Base-by-base conservation (phyloP, 1,140 invertebrate species). In the Lepidurus packardi region DNA sequence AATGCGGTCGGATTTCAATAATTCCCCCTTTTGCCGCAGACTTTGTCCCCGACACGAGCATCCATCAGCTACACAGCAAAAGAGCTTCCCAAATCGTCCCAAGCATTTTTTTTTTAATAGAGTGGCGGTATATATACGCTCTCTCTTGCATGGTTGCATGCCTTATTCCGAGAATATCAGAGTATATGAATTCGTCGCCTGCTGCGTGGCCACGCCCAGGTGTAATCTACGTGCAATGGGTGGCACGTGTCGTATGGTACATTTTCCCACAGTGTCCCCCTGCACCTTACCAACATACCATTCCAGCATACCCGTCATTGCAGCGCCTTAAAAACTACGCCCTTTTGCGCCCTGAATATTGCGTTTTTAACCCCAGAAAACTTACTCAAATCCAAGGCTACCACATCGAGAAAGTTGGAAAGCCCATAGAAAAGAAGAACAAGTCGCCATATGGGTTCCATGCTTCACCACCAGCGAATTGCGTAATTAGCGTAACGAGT, bases 271-370 rank as follows among this genome's bases (percentile, higher is more conserved):
- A 65, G 16, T 21, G 21, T 65, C 21, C 53, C 53, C 13, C 13
- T 65, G 13, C 53, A 65, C 13, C 53, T 65, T 65, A 65, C 53
- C n/a, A 65, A 21, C 53, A 65, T 65, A 65, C 21, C 53, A 65
- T 65, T 13, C 53, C 53, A 65, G 21, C 53, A 65, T 16, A 65
- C 53, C 8, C 45, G 6, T 1, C 53, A 21, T 21, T 4, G 34
- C 53, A 65, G 9, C 53, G 21, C 53, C 0, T 21, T 21, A 1
- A 9, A 65, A 65, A 65, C 53, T 21, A 65, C 53, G 21, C 53
- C 47, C 47, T 11, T 11, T 9, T 47, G 8, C 6, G 6, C 21
- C 53, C 13, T 21, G 9, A 21, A n/a, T 65, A n/a, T 65, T 5
- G 5, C 53, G 16, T 21, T 9, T 7, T 65, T 13, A n/a, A n/a